These are phyloP conservation scores for Bettongia penicillata DNA, from an alignment of 2,113 vertebrate genomes.

Conservation along the genomic window DNA sequence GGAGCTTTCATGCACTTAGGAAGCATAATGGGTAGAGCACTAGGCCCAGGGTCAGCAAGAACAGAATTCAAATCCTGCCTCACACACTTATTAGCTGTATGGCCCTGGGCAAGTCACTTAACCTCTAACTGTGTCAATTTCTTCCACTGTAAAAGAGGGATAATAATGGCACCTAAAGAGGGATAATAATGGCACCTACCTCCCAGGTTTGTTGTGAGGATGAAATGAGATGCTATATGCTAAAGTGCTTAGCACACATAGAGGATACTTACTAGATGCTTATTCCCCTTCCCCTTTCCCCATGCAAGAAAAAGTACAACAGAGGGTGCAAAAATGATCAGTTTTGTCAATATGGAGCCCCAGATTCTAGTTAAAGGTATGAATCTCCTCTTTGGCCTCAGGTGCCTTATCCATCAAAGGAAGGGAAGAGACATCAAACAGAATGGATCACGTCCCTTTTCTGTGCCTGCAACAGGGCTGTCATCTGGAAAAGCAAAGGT, in stretches of 20 bases:
- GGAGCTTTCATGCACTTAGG: neutral
- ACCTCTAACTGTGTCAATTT: neutral
- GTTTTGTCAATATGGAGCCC: constrained; percentile 21
- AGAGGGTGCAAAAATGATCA: neutral
- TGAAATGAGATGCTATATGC: neutral
- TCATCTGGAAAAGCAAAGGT: neutral
- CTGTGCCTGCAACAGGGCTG: neutral
- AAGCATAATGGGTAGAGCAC: neutral
- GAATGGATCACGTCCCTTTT: neutral
- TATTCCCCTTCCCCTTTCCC: neutral
- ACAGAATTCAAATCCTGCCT: neutral
- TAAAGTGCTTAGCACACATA: neutral
- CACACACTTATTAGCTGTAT: neutral
- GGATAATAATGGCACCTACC: neutral
- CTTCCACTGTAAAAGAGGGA: neutral
- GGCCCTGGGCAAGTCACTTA: neutral
- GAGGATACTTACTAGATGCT: neutral
- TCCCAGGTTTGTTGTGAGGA: neutral
- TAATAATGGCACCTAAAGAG: neutral
- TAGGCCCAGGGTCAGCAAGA: neutral
- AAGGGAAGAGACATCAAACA: neutral
- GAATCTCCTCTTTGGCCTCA: neutral
- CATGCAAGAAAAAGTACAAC: neutral
- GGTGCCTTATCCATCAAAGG: neutral
- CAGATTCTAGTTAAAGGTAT: neutral